These are phyloP conservation scores for Chalcis sispes DNA, from an alignment of 2,888 invertebrate species.

Conservation along the genomic window DNA sequence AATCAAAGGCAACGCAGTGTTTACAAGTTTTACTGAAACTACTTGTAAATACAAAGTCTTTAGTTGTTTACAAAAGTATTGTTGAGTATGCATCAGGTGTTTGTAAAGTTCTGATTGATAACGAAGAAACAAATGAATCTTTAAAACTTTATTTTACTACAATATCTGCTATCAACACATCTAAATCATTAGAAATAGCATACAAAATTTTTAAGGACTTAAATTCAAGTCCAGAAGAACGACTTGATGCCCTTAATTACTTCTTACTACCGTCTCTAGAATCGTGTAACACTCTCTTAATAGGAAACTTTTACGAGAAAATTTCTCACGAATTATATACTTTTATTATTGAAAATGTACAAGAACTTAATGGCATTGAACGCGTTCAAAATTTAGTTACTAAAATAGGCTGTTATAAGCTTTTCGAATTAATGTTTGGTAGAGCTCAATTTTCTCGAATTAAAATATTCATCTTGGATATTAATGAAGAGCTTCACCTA, in stretches of 20 bases:
- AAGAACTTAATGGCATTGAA: neutral
- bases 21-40: constrained; percentile 66
- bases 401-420: constrained; percentile 72
- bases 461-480: neutral
- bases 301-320: constrained; percentile 29
- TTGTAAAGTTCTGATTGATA: constrained; percentile 61
- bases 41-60: constrained; percentile 67
- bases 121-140: constrained; percentile 59
- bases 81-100: constrained; percentile 65
- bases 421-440: constrained; percentile 72
- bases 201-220: constrained; percentile 65
- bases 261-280: constrained; percentile 69
- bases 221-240: constrained; percentile 56
- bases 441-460: neutral
- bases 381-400: constrained; percentile 65
- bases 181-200: constrained; percentile 63
- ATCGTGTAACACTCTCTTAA: neutral
- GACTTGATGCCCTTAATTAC: constrained; percentile 69
- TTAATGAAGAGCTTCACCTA: neutral
- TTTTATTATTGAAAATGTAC: neutral
- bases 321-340: neutral
- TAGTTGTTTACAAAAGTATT: constrained; percentile 62
- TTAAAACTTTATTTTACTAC: constrained; percentile 63
- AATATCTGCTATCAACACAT: constrained; percentile 59
- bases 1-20: constrained; percentile 62